Conservation (phyloP, 2,113 vertebrate species). For the Ophiodon elongatus region DNA sequence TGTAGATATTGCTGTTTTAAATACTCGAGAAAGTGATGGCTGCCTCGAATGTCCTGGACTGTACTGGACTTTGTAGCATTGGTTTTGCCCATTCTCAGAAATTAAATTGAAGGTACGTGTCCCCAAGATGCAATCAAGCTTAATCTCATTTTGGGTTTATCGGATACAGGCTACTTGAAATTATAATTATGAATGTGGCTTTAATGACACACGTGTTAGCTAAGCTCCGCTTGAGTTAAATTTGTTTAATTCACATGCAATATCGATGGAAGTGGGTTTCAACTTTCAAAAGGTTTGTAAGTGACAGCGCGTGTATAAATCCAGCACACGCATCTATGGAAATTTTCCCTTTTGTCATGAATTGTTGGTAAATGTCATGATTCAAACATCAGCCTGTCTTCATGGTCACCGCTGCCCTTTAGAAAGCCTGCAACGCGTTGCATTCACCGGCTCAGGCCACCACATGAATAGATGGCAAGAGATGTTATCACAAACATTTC, state of each 20-base stretch:
- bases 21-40: neutral
- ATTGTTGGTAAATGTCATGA: conserved; percentile 64
- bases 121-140: neutral
- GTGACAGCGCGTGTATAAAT: conserved; percentile 5
- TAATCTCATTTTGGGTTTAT: neutral
- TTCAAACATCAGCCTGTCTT: conserved; percentile 50
- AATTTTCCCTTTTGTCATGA: conserved; percentile 32
- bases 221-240: neutral
- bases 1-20: neutral
- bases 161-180: neutral
- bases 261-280: neutral
- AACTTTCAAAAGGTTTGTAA: conserved; percentile 18
- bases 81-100: neutral
- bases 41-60: neutral
- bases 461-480: conserved; percentile 70
- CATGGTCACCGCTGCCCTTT: conserved; percentile 69
- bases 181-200: neutral
- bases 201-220: neutral
- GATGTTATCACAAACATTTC: conserved; percentile 75
- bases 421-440: conserved; percentile 24
- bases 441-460: conserved; percentile 45
- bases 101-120: neutral
- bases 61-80: neutral
- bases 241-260: neutral
- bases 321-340: neutral